These are phyloP conservation scores for Micromussa lordhowensis DNA, from an alignment of 92 coral and sea anemone genomes.

Conservation along the genomic window DNA sequence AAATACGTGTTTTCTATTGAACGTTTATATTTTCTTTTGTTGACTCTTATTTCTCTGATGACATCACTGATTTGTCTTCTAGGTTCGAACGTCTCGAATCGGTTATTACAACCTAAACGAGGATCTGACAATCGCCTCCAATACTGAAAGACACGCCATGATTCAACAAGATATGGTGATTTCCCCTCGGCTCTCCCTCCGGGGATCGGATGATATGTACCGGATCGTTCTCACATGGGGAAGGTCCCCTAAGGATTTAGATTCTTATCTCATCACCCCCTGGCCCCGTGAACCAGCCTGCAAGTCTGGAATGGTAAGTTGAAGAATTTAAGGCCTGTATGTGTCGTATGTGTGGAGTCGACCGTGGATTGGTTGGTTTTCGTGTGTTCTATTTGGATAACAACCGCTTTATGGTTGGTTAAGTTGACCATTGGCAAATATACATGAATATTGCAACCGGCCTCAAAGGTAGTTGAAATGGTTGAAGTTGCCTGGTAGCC, in stretches of 20 bases:
- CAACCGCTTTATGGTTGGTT: too few relatives aligned
- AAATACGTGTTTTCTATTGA: not conserved
- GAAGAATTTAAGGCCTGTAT: not conserved
- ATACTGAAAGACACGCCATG: conserved; percentile 57
- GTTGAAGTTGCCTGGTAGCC: too few relatives aligned
- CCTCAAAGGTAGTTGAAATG: too few relatives aligned
- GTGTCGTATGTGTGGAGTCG: too few relatives aligned
- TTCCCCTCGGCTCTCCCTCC: conserved; percentile 81
- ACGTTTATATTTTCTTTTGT: not conserved
- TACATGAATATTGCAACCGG: too few relatives aligned
- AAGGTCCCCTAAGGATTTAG: conserved; percentile 75
- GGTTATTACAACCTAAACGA: conserved; percentile 83
- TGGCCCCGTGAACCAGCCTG: conserved; percentile 65
- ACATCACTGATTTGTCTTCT: not conserved
- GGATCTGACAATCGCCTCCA: conserved; percentile 56
- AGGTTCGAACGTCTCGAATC: conserved; percentile 83
- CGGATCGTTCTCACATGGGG: conserved; percentile 86
- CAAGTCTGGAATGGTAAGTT: conserved; percentile 75
- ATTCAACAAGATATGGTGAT: conserved; percentile 74
- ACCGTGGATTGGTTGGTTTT: too few relatives aligned
- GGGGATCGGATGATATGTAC: conserved; percentile 76
- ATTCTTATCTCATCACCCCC: conserved; percentile 76
- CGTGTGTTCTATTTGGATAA: too few relatives aligned
- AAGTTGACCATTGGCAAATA: too few relatives aligned
- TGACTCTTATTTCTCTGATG: not conserved